These are phyloP conservation scores for Trachelipus rathkii DNA, from an alignment of 1,140 invertebrate genomes.

Conservation along the genomic window DNA sequence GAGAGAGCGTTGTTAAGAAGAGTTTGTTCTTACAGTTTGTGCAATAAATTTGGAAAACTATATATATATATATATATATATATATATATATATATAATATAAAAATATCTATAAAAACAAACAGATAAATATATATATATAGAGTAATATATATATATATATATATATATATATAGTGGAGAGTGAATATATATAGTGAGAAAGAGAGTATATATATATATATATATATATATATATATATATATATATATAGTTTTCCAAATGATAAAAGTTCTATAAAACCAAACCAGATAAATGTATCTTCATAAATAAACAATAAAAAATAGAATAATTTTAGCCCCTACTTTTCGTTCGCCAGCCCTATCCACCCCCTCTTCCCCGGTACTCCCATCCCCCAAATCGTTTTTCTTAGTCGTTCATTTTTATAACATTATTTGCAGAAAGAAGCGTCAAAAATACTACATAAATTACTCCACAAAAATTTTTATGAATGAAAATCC, in stretches of 20 bases:
- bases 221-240: not conserved
- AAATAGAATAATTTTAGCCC: not conserved
- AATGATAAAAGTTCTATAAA: not conserved
- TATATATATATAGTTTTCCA: not conserved
- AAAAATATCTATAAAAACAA: too few species aligned
- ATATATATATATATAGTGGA: conserved; percentile 6
- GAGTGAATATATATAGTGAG: not conserved
- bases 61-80: too few species aligned
- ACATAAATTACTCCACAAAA: not conserved
- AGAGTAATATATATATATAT: too few species aligned
- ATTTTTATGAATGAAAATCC: not conserved
- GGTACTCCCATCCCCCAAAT: not conserved
- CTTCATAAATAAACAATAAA: not conserved
- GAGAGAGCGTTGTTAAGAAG: too few species aligned
- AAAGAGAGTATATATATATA: not conserved
- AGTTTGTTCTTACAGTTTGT: too few species aligned
- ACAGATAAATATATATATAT: too few species aligned
- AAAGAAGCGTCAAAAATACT: not conserved
- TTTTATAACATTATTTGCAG: not conserved
- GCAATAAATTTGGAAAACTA: too few species aligned
- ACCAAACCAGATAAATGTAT: not conserved
- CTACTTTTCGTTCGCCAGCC: not conserved
- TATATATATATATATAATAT: too few species aligned
- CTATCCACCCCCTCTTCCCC: not conserved
- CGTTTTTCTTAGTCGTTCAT: not conserved